These are phyloP conservation scores for Sorex fumeus DNA, from an alignment of 2,113 vertebrate species.

Conservation along the genomic window DNA sequence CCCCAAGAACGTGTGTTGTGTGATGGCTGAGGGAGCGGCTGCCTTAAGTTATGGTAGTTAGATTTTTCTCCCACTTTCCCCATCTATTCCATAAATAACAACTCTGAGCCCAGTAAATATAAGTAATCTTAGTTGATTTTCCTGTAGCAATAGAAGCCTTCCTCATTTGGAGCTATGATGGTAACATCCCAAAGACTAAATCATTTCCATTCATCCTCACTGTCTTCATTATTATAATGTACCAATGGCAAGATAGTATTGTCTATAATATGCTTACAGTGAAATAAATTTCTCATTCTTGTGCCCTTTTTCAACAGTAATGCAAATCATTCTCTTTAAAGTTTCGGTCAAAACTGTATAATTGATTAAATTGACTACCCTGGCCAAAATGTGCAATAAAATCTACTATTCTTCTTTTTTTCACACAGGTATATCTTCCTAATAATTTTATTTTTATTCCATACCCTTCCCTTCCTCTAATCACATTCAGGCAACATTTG, in stretches of 20 bases:
- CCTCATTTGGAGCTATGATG: background rate
- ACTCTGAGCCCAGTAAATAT: background rate
- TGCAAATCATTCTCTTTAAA: background rate
- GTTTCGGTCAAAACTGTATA: background rate
- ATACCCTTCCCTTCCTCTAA: background rate
- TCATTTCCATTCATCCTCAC: background rate
- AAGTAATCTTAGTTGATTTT: background rate
- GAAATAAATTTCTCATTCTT: constrained; percentile 7
- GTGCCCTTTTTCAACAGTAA: background rate
- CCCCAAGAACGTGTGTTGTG: no score
- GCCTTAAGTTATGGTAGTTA: background rate
- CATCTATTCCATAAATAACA: background rate
- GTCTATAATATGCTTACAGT: background rate
- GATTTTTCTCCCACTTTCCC: background rate
- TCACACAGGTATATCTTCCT: background rate
- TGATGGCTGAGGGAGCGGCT: no score
- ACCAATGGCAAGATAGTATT: background rate
- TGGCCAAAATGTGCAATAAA: background rate
- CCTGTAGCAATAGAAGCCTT: background rate
- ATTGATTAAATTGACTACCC: background rate
- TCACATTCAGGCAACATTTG: background rate
- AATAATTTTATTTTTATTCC: background rate
- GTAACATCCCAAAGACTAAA: background rate
- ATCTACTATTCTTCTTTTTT: background rate
- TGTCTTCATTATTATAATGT: background rate